Conservation (phyloP, 2,113 vertebrate species). For the Pedetes capensis region DNA sequence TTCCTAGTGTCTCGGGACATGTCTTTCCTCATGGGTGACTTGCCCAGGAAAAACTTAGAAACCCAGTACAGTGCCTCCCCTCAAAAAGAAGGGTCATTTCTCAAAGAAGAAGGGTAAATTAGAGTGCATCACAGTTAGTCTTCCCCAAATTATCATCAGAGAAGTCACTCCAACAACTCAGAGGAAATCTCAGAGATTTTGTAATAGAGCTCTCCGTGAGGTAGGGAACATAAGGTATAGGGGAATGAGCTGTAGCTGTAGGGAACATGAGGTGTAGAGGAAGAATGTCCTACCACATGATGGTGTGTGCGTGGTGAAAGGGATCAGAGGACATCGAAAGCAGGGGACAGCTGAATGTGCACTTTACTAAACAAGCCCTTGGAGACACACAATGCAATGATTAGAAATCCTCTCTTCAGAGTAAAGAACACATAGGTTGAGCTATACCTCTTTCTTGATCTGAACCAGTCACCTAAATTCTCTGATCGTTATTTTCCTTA, state of each 20-base stretch:
- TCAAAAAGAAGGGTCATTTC: neutral
- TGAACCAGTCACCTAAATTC: neutral
- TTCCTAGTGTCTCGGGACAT: neutral
- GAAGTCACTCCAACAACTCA: neutral
- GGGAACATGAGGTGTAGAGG: neutral
- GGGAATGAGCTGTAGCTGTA: no score
- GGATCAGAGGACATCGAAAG: neutral
- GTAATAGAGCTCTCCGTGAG: neutral
- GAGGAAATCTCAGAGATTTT: neutral
- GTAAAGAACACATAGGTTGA: neutral
- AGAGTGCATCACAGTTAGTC: neutral
- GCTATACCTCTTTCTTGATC: neutral
- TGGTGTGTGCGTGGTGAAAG: neutral
- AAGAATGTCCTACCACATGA: neutral
- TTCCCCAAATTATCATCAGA: neutral
- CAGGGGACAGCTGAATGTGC: neutral
- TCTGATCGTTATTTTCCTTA: neutral
- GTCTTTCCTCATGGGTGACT: rapidly evolving
- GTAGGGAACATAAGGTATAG: neutral
- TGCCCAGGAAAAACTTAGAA: neutral
- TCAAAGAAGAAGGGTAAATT: neutral
- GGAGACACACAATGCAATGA: neutral
- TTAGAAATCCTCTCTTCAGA: neutral
- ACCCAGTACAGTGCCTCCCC: neutral
- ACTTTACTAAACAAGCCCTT: neutral